Evolutionary conservation across 53 echinoderm and acorn worm species (phyloP), one percentile per base, ranked within the genome.

Genomic region (Echinometra lucunter): DNA sequence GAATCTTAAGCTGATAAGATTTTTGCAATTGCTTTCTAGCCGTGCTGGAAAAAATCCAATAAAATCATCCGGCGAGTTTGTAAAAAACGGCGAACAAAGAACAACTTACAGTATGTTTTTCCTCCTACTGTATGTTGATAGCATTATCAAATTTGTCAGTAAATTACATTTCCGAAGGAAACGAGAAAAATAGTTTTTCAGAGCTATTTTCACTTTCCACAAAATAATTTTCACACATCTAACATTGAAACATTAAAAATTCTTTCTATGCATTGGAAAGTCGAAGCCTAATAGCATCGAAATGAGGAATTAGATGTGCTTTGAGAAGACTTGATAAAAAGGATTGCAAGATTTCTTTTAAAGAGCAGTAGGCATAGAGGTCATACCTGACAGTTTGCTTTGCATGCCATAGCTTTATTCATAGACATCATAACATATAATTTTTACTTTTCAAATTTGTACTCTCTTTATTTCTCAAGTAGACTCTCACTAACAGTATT

Each of bases 321-420:
- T 66, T 69, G 91, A 40, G 70, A 69, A 81, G 81, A 80, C 40
- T 4, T 38, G 80, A 81, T 81, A 81, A 23, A 81, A 44, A 81
- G 81, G 81, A 81, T 81, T 81, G 47, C 49, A 85, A 28, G 45
- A 85, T 85, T 28, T 85, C 27, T 45, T 45, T 82, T 27, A 47
- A 85, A 49, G 49, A 85, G 85, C n/a, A 92, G 9, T 47, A 92
- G 37, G 74, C 27, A 92, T 27, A 42, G 74, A 38, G 49, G 47
- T 72, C 70, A 47, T 69, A 27, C 16, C 17, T 58, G 8, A 53
- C 42, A 37, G 23, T 23, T 90, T 25, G 13, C 63, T 90, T 37
- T 90, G 38, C 60, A 63, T 60, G 60, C 34, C 90, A 18, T 58
- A 90, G 63, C n/a, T 90, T 57, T 60, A 13, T 21, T n/a, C 37